These are phyloP conservation scores for Xenopus borealis DNA, from an alignment of 2,113 vertebrate genomes.

Conservation along the genomic window DNA sequence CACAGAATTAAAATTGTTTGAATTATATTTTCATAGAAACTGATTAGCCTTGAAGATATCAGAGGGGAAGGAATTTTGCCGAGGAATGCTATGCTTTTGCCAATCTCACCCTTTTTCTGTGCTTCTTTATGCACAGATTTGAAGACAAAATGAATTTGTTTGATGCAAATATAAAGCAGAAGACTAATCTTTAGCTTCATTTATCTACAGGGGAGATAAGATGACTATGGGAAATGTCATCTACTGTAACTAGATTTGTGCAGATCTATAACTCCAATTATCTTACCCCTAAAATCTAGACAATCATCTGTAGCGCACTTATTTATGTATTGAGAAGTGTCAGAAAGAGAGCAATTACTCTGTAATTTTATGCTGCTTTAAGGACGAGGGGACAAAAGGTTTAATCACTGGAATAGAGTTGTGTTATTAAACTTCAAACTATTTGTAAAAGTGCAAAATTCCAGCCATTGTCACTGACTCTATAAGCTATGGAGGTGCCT, in stretches of 20 bases:
- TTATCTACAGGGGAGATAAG: background rate
- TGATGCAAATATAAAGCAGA: no score
- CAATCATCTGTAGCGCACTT: background rate
- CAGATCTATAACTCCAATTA: conserved; percentile 1
- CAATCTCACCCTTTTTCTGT: no score
- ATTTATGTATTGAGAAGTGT: background rate
- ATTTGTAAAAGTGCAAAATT: background rate
- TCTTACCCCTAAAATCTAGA: background rate
- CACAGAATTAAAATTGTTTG: no score
- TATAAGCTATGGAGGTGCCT: background rate
- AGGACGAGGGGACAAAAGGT: conserved; percentile 4
- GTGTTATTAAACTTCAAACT: background rate
- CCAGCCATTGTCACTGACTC: conserved; percentile 10
- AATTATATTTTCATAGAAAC: no score
- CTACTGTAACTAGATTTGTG: background rate
- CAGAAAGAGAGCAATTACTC: conserved; percentile 14
- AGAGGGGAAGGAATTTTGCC: no score
- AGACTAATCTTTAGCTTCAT: no score
- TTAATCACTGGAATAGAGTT: conserved; percentile 17
- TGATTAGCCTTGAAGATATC: no score
- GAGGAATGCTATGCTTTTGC: no score
- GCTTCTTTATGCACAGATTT: no score
- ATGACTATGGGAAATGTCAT: background rate
- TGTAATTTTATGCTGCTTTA: conserved; percentile 18
- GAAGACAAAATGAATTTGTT: no score